These are phyloP conservation scores for Ochlodes sylvanus DNA, from an alignment of 2,888 invertebrate species.

Conservation along the genomic window DNA sequence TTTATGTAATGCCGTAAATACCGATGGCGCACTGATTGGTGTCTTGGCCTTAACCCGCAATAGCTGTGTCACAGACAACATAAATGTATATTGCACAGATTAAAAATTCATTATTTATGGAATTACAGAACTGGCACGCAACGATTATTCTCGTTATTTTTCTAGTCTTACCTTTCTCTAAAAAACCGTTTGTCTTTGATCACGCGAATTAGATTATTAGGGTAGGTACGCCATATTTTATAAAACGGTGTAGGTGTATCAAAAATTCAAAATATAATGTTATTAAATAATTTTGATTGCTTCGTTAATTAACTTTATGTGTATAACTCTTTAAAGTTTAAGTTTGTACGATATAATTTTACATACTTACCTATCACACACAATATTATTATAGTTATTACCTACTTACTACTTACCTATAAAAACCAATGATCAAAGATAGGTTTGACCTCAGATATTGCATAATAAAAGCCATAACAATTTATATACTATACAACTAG, in stretches of 20 bases:
- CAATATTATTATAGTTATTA: too few species aligned
- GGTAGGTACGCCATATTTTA: too few species aligned
- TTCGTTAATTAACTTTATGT: too few species aligned
- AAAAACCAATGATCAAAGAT: too few species aligned
- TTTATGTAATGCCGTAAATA: constrained; percentile 64
- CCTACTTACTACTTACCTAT: too few species aligned
- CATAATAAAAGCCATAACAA: not conserved
- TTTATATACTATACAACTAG: too few species aligned
- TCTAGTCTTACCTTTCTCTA: not conserved
- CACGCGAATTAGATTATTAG: not conserved
- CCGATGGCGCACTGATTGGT: constrained; percentile 31
- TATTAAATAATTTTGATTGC: too few species aligned
- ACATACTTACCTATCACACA: too few species aligned
- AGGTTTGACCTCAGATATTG: not conserved
- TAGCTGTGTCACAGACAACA: constrained; percentile 28
- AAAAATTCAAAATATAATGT: too few species aligned
- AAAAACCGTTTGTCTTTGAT: not conserved
- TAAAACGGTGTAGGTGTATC: too few species aligned
- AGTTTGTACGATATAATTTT: too few species aligned
- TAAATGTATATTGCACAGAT: constrained; percentile 32
- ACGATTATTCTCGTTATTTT: not conserved
- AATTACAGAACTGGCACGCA: constrained; percentile 1
- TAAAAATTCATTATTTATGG: constrained; percentile 14
- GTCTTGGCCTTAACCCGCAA: constrained; percentile 60
- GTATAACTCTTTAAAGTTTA: too few species aligned